Evolutionary conservation across 2,888 invertebrate species (phyloP).

Genomic region (Monochamus alternatus): DNA sequence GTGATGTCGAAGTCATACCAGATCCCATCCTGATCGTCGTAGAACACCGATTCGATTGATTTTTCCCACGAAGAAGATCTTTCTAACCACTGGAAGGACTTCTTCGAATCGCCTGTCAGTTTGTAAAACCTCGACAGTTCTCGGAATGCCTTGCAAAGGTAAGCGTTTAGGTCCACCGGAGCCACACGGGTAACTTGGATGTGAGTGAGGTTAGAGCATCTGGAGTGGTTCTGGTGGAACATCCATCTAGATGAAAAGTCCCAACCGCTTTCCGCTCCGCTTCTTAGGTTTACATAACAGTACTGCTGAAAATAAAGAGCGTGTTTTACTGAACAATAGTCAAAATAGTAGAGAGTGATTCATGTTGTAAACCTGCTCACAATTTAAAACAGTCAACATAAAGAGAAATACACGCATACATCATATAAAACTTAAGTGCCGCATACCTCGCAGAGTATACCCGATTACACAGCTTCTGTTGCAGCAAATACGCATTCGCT

Average conservation of each 20-base stretch:
- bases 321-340: too few relatives aligned
- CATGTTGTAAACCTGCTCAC: too few relatives aligned
- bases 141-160: conserved; percentile 69
- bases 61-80: not conserved
- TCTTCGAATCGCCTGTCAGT: not conserved
- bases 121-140: not conserved
- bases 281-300: conserved; percentile 75
- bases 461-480: too few relatives aligned
- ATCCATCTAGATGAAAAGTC: conserved; percentile 91
- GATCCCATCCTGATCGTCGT: not conserved
- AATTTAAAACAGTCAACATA: too few relatives aligned
- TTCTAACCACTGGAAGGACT: not conserved
- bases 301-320: conserved; percentile 59
- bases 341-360: too few relatives aligned
- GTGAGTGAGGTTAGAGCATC: conserved; percentile 72
- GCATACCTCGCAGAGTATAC: too few relatives aligned
- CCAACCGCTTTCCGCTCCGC: conserved; percentile 87
- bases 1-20: conserved; percentile 10
- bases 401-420: too few relatives aligned
- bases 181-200: conserved; percentile 80
- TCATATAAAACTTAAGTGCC: too few relatives aligned
- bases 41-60: not conserved
- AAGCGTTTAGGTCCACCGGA: conserved; percentile 88
- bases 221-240: conserved; percentile 72
- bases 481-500: too few relatives aligned